phyloP scores from a whole-genome alignment of 2,888 invertebrate genomes.

The Phortica magna region DNA sequence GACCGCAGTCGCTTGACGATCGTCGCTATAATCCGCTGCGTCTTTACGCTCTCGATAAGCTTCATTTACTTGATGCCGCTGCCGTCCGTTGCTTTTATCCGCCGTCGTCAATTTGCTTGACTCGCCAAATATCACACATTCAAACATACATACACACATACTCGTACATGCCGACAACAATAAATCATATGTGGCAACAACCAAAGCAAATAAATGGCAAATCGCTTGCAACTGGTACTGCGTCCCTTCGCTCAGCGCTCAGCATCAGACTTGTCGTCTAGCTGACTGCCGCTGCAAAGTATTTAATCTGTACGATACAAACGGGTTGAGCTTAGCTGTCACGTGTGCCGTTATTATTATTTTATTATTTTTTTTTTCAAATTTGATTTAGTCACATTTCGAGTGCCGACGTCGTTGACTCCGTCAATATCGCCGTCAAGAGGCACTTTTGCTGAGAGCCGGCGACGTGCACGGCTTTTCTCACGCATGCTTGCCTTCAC shows the following conservation, averaged over 20 bases:
- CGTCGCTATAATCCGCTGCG: no score
- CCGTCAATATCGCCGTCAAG: not conserved
- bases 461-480: not conserved
- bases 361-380: not conserved
- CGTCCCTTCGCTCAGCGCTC: not conserved
- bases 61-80: no score
- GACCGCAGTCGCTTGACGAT: not conserved
- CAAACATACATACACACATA: not conserved
- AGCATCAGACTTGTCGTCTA: not conserved
- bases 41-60: no score
- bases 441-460: not conserved
- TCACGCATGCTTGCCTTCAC: not conserved
- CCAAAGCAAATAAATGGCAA: not conserved
- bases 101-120: not conserved
- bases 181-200: not conserved
- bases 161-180: not conserved
- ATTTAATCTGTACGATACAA: not conserved
- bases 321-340: not conserved
- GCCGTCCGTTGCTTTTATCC: no score
- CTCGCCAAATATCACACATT: not conserved
- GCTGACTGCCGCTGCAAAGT: not conserved
- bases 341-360: not conserved
- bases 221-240: not conserved
- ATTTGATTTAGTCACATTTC: not conserved
- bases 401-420: not conserved